Evolutionary conservation across 2,888 invertebrate genomes (phyloP).

Genomic region (Zaprionus obscuricornis): DNA sequence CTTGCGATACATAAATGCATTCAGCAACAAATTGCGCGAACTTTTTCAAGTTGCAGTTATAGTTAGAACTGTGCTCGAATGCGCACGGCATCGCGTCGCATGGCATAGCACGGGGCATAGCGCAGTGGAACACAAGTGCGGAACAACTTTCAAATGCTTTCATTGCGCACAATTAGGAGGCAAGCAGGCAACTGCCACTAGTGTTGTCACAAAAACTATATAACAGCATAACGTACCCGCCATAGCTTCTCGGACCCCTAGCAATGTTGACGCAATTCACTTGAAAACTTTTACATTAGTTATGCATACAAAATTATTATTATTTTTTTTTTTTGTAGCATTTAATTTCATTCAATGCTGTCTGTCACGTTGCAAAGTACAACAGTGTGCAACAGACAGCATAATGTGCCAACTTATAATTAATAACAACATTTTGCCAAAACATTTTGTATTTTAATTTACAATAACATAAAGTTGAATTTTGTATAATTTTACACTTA

Average conservation of each 20-base stretch:
- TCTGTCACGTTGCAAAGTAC: slow-evolving; percentile 12
- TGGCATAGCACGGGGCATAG: too few species aligned
- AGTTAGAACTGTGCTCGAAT: slow-evolving; percentile 47
- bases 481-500: slow-evolving; percentile 84
- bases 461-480: background rate
- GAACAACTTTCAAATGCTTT: slow-evolving; percentile 58
- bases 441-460: slow-evolving; percentile 14
- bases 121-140: too few species aligned
- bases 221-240: too few species aligned
- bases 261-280: too few species aligned
- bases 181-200: slow-evolving; percentile 13
- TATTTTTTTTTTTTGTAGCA: slow-evolving; percentile 26
- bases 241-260: background rate
- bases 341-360: slow-evolving; percentile 49
- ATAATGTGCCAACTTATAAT: background rate
- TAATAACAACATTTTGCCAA: background rate
- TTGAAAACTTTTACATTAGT: slow-evolving; percentile 50
- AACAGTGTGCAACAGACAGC: slow-evolving; percentile 43
- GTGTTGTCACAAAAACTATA: slow-evolving; percentile 1
- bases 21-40: slow-evolving; percentile 68
- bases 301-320: slow-evolving; percentile 53
- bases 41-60: slow-evolving; percentile 57
- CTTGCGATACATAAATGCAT: slow-evolving; percentile 41
- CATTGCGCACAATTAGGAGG: slow-evolving; percentile 70
- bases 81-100: slow-evolving; percentile 9